Conservation (phyloP, 1,140 invertebrate species). For the Cotesia glomerata region DNA sequence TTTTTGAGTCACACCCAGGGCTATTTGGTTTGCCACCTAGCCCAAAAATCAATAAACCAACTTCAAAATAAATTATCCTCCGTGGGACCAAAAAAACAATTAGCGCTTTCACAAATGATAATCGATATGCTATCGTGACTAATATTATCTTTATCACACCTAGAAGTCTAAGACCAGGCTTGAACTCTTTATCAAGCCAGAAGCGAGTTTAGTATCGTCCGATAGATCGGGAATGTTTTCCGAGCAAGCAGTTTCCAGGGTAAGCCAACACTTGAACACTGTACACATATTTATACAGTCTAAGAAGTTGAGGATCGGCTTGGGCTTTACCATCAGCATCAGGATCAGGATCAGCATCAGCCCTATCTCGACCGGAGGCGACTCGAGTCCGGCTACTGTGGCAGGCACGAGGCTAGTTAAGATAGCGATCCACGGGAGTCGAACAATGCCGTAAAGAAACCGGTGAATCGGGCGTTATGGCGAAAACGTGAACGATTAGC, state of each 20-base stretch:
- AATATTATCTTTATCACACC: no score
- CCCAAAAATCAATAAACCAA: no score
- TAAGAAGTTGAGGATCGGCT: no score
- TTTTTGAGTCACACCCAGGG: neutral
- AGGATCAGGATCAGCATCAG: neutral
- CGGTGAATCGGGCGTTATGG: conserved; percentile 57
- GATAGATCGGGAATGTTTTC: conserved; percentile 42
- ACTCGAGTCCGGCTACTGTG: conserved; percentile 14
- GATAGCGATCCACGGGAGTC: conserved; percentile 54
- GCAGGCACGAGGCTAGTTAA: conserved; percentile 51
- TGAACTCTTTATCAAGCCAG: no score
- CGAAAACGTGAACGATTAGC: conserved; percentile 64
- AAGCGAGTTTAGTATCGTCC: conserved; percentile 26
- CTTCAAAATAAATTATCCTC: no score
- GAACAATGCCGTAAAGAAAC: conserved; percentile 60
- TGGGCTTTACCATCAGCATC: neutral
- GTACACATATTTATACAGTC: no score
- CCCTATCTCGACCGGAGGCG: neutral
- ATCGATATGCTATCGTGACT: no score
- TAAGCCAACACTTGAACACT: conserved; percentile 19
- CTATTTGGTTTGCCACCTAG: neutral
- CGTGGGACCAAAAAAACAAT: no score
- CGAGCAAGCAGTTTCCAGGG: conserved; percentile 21
- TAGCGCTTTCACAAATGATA: no score
- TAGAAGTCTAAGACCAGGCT: no score